Percentiles rank a stretch among this genome's conserved stretches.
phyloP scores from a whole-genome alignment of 2,113 vertebrate genomes.

The Poeciliopsis turrubarensis region DNA sequence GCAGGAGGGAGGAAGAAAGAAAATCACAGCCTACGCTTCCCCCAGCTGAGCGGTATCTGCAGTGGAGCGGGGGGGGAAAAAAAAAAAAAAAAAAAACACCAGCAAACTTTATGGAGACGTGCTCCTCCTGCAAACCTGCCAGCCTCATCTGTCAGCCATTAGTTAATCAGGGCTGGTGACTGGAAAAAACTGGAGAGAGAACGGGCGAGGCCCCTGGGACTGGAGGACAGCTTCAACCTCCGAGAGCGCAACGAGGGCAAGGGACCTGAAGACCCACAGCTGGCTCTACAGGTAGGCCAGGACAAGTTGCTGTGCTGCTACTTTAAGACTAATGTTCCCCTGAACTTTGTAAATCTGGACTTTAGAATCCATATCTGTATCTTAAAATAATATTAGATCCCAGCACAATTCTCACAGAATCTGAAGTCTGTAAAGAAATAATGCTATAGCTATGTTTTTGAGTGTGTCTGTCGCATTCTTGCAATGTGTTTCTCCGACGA shows the following conservation, averaged over 20 bases:
- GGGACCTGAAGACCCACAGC: slow-evolving; percentile 47
- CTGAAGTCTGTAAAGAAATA: background rate
- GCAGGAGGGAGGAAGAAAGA: slow-evolving; percentile 58
- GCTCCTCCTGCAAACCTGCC: slow-evolving; percentile 56
- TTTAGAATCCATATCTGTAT: background rate
- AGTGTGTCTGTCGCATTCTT: background rate
- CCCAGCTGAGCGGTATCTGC: slow-evolving; percentile 57
- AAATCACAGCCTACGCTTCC: slow-evolving; percentile 68
- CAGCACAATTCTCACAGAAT: background rate
- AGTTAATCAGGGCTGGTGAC: slow-evolving; percentile 64
- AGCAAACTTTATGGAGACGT: slow-evolving; percentile 32
- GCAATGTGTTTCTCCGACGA: background rate
- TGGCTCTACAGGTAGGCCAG: slow-evolving; percentile 69
- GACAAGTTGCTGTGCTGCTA: slow-evolving; percentile 3
- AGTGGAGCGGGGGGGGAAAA: slow-evolving; percentile 54
- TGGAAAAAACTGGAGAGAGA: slow-evolving; percentile 32
- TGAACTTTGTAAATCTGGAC: slow-evolving; percentile 11
- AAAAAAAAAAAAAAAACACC: background rate
- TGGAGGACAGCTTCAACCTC: slow-evolving; percentile 46
- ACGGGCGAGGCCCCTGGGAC: slow-evolving; percentile 42
- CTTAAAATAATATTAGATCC: background rate
- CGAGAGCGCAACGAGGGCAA: slow-evolving; percentile 55
- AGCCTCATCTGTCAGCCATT: slow-evolving; percentile 67
- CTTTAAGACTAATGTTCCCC: background rate
- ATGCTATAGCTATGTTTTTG: background rate